Evolutionary conservation across 92 coral and sea anemone species (phyloP).

Genomic region (Montipora capitata): DNA sequence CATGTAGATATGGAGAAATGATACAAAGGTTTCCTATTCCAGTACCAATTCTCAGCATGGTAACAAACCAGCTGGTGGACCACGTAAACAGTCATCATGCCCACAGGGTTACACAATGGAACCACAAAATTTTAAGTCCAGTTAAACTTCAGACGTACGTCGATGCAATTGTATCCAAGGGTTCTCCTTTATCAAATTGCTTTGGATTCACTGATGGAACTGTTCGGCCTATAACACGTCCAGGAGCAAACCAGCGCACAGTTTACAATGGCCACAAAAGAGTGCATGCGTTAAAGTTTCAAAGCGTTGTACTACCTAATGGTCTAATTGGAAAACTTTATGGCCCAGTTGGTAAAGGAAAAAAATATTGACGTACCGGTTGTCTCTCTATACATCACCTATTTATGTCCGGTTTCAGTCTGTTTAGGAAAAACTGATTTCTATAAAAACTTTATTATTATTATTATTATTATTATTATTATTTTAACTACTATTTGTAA

Average conservation of each 20-base stretch:
- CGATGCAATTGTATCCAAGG: constrained; percentile 5
- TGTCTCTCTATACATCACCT: background rate
- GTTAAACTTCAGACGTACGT: background rate
- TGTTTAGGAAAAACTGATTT: background rate
- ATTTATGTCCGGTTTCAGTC: background rate
- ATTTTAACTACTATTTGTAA: too few relatives aligned
- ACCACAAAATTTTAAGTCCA: background rate
- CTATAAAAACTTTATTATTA: too few relatives aligned
- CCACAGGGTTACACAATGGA: background rate
- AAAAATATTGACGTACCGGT: too few relatives aligned
- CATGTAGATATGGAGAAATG: constrained; percentile 18
- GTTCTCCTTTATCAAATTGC: background rate
- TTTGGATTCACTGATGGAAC: background rate
- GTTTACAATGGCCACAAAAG: background rate
- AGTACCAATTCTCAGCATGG: constrained; percentile 6
- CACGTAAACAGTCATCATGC: background rate
- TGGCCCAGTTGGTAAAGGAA: background rate
- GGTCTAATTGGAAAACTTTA: constrained; percentile 3
- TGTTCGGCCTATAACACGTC: background rate
- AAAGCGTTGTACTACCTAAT: constrained; percentile 10
- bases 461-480: too few relatives aligned
- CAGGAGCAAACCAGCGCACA: background rate
- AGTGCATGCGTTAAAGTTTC: background rate
- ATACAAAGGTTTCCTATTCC: constrained; percentile 3
- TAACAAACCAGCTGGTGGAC: background rate